These are phyloP conservation scores for Lissocephala sabroskyi DNA, from an alignment of 2,888 invertebrate genomes.

Conservation along the genomic window DNA sequence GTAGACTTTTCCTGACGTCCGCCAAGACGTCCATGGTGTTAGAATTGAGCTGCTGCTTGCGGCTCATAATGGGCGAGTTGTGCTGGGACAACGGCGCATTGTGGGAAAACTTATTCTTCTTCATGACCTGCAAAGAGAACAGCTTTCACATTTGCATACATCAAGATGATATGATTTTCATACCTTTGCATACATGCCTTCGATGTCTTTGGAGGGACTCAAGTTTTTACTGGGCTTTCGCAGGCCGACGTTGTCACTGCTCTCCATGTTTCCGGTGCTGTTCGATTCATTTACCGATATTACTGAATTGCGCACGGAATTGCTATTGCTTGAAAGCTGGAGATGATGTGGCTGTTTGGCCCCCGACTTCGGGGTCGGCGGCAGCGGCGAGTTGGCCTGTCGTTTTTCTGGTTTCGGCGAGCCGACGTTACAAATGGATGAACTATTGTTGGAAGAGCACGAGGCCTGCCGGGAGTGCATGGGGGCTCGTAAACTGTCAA, in stretches of 20 bases:
- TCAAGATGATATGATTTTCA: neutral
- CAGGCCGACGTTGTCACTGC: conserved; percentile 54
- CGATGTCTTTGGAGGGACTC: conserved; percentile 81
- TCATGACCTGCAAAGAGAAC: conserved; percentile 69
- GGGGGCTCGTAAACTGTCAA: conserved; percentile 76
- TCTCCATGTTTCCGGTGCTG: conserved; percentile 54
- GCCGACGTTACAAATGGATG: conserved; percentile 82
- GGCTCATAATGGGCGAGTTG: conserved; percentile 64
- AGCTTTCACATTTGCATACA: too few species aligned
- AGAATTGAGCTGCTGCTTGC: conserved; percentile 57
- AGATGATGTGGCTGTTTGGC: conserved; percentile 41
- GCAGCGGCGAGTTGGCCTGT: conserved; percentile 90
- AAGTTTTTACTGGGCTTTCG: conserved; percentile 70
- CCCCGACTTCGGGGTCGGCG: conserved; percentile 80
- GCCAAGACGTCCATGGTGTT: conserved; percentile 47
- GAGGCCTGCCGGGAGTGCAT: conserved; percentile 73
- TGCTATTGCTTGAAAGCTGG: conserved; percentile 65
- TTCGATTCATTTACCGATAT: conserved; percentile 70
- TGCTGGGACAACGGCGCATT: conserved; percentile 68
- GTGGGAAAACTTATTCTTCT: conserved; percentile 70
- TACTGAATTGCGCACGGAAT: conserved; percentile 71
- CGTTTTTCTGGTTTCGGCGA: conserved; percentile 93
- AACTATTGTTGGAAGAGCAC: conserved; percentile 78
- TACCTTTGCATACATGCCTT: conserved; percentile 93
- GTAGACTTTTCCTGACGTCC: conserved; percentile 33